Percentiles rank a stretch among this genome's conserved stretches.
Conservation (phyloP, 2,797 vertebrate species). For the Malacoraja senta region DNA sequence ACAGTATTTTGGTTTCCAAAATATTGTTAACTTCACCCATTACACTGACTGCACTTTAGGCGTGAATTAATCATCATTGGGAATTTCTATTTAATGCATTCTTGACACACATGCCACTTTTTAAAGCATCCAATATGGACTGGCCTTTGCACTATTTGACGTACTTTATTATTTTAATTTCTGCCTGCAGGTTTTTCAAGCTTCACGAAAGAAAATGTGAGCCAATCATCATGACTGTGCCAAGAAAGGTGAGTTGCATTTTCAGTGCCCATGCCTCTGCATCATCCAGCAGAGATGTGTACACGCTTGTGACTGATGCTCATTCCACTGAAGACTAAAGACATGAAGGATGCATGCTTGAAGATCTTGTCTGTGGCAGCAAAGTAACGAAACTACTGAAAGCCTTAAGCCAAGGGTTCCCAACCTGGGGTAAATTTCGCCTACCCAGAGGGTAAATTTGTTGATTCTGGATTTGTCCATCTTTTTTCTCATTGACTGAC, state of each 20-base stretch:
- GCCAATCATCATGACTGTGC: constrained; percentile 96
- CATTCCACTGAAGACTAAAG: background rate
- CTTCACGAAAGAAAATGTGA: constrained; percentile 95
- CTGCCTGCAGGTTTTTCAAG: constrained; percentile 79
- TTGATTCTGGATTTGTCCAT: too few relatives aligned
- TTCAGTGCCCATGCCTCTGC: background rate
- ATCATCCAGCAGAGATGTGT: too few relatives aligned
- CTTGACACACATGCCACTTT: too few relatives aligned
- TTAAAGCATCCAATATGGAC: too few relatives aligned
- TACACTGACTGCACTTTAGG: too few relatives aligned
- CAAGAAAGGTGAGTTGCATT: constrained; percentile 76
- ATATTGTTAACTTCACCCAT: too few relatives aligned
- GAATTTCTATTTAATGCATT: too few relatives aligned
- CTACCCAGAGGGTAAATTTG: too few relatives aligned
- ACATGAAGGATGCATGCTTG: background rate
- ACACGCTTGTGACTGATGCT: background rate
- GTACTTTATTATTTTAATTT: background rate
- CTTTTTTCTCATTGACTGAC: too few relatives aligned
- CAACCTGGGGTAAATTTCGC: too few relatives aligned
- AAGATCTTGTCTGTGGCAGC: background rate
- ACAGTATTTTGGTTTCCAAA: too few relatives aligned
- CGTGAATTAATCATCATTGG: too few relatives aligned
- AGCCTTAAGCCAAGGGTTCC: background rate
- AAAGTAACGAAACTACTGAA: background rate
- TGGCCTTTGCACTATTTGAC: background rate